Evolutionary conservation across 2,113 vertebrate species (phyloP).

Genomic region (Proterorhinus semilunaris): DNA sequence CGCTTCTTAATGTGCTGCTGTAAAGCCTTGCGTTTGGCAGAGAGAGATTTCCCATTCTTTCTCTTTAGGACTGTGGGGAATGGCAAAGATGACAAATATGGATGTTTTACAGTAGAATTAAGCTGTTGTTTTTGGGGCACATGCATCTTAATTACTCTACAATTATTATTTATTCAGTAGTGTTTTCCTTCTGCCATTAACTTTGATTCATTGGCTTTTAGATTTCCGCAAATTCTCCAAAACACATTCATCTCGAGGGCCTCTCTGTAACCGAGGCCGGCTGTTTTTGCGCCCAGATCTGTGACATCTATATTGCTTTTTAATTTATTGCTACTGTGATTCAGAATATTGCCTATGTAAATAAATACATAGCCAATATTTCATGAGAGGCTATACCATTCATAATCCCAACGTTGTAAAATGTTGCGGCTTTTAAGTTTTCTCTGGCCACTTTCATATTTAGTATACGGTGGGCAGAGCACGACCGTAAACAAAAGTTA

Average conservation of each 20-base stretch:
- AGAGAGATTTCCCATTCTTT: conserved; percentile 17
- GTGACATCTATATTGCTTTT: conserved; percentile 60
- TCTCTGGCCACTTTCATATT: conserved; percentile 24
- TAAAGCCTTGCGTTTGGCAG: conserved; percentile 4
- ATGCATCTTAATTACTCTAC: conserved; percentile 55
- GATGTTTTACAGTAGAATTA: conserved; percentile 52
- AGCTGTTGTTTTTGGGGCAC: conserved; percentile 51
- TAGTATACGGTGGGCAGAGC: background rate
- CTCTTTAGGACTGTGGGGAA: conserved; percentile 23
- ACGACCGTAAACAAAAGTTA: too few relatives aligned
- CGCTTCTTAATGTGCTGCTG: background rate
- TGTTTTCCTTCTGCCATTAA: conserved; percentile 59
- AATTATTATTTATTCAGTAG: conserved; percentile 66
- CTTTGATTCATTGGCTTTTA: conserved; percentile 63
- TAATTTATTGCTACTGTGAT: conserved; percentile 53
- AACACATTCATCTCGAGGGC: conserved; percentile 58
- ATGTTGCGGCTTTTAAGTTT: conserved; percentile 23
- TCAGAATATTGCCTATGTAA: conserved; percentile 54
- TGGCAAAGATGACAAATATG: conserved; percentile 30
- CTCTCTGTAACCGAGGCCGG: conserved; percentile 24
- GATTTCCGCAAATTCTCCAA: conserved; percentile 59
- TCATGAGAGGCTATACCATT: conserved; percentile 37
- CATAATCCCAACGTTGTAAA: conserved; percentile 33
- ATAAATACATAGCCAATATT: conserved; percentile 46
- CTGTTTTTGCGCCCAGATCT: conserved; percentile 13